Conservation (phyloP, 2,888 invertebrate species). For the Dolomedes plantarius region DNA sequence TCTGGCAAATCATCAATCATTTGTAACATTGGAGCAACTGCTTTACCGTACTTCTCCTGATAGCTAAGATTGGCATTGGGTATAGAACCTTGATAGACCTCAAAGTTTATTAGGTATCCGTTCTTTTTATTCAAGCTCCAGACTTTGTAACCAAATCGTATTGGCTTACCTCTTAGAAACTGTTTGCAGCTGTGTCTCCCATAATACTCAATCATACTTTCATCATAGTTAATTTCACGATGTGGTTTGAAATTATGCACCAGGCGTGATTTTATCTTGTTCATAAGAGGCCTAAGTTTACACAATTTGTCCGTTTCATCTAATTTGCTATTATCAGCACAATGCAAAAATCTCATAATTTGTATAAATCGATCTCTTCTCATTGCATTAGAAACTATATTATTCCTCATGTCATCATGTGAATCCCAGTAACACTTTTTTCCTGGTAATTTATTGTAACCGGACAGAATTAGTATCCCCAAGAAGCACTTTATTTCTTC, state of each 20-base stretch:
- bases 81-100: constrained; percentile 7
- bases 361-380: constrained; percentile 18
- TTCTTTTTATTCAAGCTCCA: too few relatives aligned
- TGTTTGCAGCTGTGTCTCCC: too few relatives aligned
- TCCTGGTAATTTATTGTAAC: constrained; percentile 3
- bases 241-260: too few relatives aligned
- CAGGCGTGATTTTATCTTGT: too few relatives aligned
- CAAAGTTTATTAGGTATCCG: constrained; percentile 14
- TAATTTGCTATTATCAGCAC: too few relatives aligned
- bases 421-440: constrained; percentile 9
- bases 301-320: too few relatives aligned
- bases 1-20: too few relatives aligned
- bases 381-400: neutral
- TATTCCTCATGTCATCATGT: neutral
- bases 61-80: neutral
- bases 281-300: neutral
- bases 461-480: neutral
- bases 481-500: neutral
- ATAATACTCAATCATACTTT: constrained; percentile 75
- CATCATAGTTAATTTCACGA: constrained; percentile 72
- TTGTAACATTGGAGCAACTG: too few relatives aligned
- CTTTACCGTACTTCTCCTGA: too few relatives aligned
- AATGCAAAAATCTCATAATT: too few relatives aligned
- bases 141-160: too few relatives aligned
- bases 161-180: too few relatives aligned